Evolutionary conservation across 2,113 vertebrate genomes (phyloP), one percentile per base, ranked within the genome.

Genomic region (Desmodus rotundus): DNA sequence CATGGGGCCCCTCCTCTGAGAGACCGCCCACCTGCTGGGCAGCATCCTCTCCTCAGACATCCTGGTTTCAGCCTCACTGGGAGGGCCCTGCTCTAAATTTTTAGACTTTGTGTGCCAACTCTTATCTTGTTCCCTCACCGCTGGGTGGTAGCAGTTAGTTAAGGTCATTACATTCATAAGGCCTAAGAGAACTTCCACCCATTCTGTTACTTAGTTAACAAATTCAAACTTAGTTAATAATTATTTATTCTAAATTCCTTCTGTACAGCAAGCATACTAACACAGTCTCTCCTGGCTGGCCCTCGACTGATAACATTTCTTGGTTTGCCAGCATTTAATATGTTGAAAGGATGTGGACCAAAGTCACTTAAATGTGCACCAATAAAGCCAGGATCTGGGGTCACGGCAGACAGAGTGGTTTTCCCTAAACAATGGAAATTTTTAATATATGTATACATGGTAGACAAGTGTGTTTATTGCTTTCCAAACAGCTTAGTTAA

Each of bases 21-120:
- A 33, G 6, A 36, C 5, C 33, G 0, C 0, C 10, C 24, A 6
- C 4, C 15, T 14, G 10, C 3, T 56, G 52, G 24, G 6, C 31
- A 54, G 13, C 22, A 26, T 11, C 28, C 31, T 52, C 5, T 54
- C 33, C 52, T 72, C 36, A 45, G n/a, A 28, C 26, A 16, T 5
- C 70, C 22, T 10, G 41, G n/a, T 65, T 65, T 63, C 77, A 43
- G 9, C 3, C 81, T 38, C 70, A 61, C 24, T 10, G 14, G 2
- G 7, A 13, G 14, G 2, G 7, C 50, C 10, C 24, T 70, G 5
- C 10, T 7, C 14, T 52, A 4, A 36, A 31, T 47, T 10, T 74
- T 17, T 38, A 26, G 54, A n/a, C 36, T 33, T 22, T 54, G 38
- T 38, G 15, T 50, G n/a, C 13, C 38, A 36, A 4, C 11, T 43